Percentiles rank a stretch among this genome's conserved stretches.
phyloP scores from a whole-genome alignment of 2,797 vertebrate genomes.

The Hylomyscus alleni region DNA sequence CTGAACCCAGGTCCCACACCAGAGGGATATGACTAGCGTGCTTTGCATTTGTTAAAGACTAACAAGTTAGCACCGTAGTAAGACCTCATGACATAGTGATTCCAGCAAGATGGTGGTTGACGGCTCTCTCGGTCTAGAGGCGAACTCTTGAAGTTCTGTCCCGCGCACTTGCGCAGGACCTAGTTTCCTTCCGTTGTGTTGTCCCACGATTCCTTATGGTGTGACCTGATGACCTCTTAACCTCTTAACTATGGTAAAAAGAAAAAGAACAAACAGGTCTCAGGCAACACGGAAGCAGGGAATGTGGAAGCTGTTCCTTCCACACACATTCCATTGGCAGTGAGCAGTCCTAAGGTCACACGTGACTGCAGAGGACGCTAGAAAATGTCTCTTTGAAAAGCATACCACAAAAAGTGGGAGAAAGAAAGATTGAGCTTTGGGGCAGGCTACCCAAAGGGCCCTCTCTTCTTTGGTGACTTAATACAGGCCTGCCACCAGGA shows the following conservation, averaged over 20 bases:
- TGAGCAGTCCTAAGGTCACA: background rate
- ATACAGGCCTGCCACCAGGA: background rate
- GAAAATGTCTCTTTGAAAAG: background rate
- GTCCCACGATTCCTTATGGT: background rate
- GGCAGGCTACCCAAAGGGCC: background rate
- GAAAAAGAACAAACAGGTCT: background rate
- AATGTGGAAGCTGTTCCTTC: accelerated
- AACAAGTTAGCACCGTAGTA: background rate
- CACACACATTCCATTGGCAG: background rate
- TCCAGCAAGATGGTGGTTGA: background rate
- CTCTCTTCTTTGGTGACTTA: background rate
- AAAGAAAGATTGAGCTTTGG: background rate
- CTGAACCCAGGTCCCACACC: background rate
- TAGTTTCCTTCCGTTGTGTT: background rate
- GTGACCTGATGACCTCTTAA: background rate
- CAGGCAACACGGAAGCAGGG: background rate
- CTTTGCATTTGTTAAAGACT: background rate
- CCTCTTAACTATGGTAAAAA: background rate
- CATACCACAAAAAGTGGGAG: background rate
- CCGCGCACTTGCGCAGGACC: background rate
- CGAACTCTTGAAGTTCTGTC: background rate
- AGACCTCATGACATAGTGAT: background rate
- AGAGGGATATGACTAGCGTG: background rate
- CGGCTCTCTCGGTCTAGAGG: background rate
- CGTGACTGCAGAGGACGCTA: background rate